Conservation (phyloP, 2,888 invertebrate genomes). For the Callimorpha dominula region DNA sequence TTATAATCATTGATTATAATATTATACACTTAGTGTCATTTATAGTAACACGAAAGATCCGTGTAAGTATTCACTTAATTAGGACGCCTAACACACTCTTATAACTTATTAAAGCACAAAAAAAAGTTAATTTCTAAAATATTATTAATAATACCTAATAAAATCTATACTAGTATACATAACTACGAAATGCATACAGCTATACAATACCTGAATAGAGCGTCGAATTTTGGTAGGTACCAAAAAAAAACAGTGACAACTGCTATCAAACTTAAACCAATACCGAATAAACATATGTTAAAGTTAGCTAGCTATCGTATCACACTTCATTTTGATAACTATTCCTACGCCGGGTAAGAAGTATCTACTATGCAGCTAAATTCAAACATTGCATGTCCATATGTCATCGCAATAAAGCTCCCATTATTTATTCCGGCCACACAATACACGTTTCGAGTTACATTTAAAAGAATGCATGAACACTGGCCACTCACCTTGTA, state of each 20-base stretch:
- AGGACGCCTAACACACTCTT: neutral
- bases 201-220: neutral
- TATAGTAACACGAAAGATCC: neutral
- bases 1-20: neutral
- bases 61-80: neutral
- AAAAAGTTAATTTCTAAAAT: neutral
- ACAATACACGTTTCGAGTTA: constrained; percentile 19
- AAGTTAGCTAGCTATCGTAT: neutral
- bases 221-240: neutral
- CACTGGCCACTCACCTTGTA: constrained; percentile 44
- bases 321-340: constrained; percentile 4
- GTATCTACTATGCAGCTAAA: constrained; percentile 15
- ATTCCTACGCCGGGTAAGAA: neutral
- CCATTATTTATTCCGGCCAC: constrained; percentile 20
- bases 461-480: constrained; percentile 22
- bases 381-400: constrained; percentile 18
- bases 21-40: neutral
- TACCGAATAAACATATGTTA: neutral
- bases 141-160: neutral
- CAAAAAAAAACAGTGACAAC: neutral
- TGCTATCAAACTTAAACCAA: neutral
- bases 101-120: neutral
- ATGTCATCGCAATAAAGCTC: constrained; percentile 41
- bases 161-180: neutral
- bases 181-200: neutral